phyloP scores from a whole-genome alignment of 2,888 invertebrate species.

The Eumacrocentrus americanus region DNA sequence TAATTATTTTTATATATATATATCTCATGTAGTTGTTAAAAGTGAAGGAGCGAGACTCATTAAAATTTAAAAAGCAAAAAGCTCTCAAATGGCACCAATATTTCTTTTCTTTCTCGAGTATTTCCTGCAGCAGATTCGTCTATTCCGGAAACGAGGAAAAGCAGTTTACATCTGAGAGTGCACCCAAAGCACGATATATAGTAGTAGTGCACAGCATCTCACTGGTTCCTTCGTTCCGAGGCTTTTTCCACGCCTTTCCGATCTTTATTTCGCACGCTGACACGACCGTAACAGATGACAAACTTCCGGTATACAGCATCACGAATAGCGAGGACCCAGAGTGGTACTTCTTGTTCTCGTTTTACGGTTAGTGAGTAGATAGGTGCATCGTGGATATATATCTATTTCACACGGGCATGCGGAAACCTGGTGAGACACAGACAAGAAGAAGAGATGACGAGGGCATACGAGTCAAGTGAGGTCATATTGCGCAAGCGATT shows the following conservation, averaged over 20 bases:
- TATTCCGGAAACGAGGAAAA: constrained; percentile 46
- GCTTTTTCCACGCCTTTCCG: constrained; percentile 1
- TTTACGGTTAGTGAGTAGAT: constrained; percentile 4
- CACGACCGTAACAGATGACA: constrained; percentile 12
- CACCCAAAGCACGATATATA: too few species aligned
- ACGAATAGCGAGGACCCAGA: constrained; percentile 1
- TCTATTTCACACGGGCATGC: background rate
- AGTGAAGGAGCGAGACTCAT: background rate
- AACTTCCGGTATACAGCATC: constrained; percentile 5
- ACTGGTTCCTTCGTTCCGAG: background rate
- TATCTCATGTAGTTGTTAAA: background rate
- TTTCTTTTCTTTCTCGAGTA: constrained; percentile 36
- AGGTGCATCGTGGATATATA: background rate
- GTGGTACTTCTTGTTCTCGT: background rate
- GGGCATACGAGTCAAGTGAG: background rate
- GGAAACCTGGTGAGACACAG: background rate
- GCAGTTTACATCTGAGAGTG: constrained; percentile 51
- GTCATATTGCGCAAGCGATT: constrained; percentile 10
- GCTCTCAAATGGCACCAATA: background rate
- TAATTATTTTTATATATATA: background rate
- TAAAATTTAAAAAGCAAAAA: background rate
- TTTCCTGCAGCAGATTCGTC: constrained; percentile 41
- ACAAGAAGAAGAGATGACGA: background rate
- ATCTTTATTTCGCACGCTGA: background rate
- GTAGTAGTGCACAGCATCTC: constrained; percentile 10